Evolutionary conservation across 2,888 invertebrate species (phyloP), one percentile per base, ranked within the genome.

Genomic region (Linnaemya tessellans): DNA sequence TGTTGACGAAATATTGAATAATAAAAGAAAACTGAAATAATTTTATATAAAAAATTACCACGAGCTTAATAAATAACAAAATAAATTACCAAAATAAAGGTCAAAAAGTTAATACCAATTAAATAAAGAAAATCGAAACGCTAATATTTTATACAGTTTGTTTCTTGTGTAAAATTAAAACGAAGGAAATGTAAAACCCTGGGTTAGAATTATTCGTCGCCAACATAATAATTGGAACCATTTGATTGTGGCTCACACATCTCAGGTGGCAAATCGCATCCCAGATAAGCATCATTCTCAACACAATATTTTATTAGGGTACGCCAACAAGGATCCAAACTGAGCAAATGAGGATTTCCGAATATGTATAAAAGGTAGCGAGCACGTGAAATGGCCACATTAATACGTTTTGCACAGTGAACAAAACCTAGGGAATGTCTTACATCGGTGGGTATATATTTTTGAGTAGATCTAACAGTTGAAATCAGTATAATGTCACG

Each of bases 321-420:
- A 18, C 94, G 93, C 97, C 97, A 97, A 87, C 94, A 93, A 0
- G 93, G 92, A 90, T 97, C 97, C 38, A 92, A 90, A 3, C 92
- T 90, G 25, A 97, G 91, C 35, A 97, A 92, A 88, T 95, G 94
- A 0, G 98, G 97, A 93, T 98, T 96, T 60, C 98, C 98, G 87
- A 98, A 94, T 70, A 98, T 93, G 51, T 98, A 94, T 7, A 97
- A 94, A 35, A 98, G 93, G 9, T 96, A 94, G 10, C 92, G 90
- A 1, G 97, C 97, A 87, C 98, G 94, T 0, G 97, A 98, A 67
- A 98, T 94, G 1, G 97, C 96, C 0, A 98, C 98, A 93, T 98
- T 99, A 88, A 98, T 94, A 82, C 98, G 94, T 90, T 96, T 96
- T 0, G 96, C 95, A 87, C 95, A 95, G 22, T 94, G 93, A 0